Evolutionary conservation across 2,797 vertebrate genomes (phyloP), one percentile per base, ranked within the genome.

Genomic region (Pteropus rufus): DNA sequence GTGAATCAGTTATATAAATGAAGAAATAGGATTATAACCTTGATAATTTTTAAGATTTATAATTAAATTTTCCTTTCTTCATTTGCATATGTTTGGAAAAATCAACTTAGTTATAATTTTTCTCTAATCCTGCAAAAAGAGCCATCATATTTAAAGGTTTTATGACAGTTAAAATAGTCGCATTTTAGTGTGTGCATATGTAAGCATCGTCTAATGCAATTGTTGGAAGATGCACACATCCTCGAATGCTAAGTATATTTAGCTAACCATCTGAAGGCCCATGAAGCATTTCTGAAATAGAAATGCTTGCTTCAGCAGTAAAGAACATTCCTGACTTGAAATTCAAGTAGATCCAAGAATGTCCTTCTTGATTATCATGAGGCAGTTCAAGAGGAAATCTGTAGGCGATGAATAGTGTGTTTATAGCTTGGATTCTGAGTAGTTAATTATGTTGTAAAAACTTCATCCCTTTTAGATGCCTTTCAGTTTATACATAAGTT

Each of bases 221-320:
- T 96, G 95, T 97, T 89, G 79, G 90, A 80, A 94, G 96, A 94
- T 87, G 94, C 97, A 93, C 70, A 96, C 95, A 96, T 93, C 93
- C 86, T 96, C 44, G 67, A 96, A 92, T 96, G 79, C 91, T 95
- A 81, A 97, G 97, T 97, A 97, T 97, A 97, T 97, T 97, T 98
- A 97, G 96, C 96, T 94, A 97, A 94, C 92, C 97, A 98, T 97
- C 84, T 98, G 96, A 98, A 97, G 41, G 88, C 97, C 46, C 56
- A 39, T 92, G 34, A 91, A 95, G 88, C 79, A 0, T 93, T 97
- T 97, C 90, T 36, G 80, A 97, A 97, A 89, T 86, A 97, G 84
- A 98, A 97, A 75, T 97, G 96, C 91, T 96, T 85, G 94, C 29
- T 97, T 98, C 86, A 95, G 90, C 88, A 97, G 44, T 95, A 92